A percentile compares a stretch with the other conserved stretches of the same genome.
Conservation (phyloP, 2,797 vertebrate species). For the Paedocypris micromegethes region DNA sequence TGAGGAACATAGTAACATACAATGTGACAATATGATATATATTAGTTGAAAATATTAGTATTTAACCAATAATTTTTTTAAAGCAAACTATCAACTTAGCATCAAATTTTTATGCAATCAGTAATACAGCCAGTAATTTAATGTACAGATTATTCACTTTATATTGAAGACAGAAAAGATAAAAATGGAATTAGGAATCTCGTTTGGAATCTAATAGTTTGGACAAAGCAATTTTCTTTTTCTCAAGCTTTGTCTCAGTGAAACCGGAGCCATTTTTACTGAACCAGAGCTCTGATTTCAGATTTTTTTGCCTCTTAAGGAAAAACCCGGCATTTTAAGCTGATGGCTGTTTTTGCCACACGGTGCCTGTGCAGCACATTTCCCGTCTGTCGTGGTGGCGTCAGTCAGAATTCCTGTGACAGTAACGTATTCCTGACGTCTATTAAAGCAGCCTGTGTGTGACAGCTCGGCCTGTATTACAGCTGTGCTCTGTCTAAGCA, state of each 20-base stretch:
- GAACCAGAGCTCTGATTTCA: constrained; percentile 27
- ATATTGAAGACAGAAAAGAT: not conserved
- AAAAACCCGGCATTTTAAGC: constrained; percentile 25
- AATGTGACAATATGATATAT: too few species aligned
- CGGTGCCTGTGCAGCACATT: not conserved
- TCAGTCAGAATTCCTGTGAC: constrained; percentile 23
- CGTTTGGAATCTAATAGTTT: not conserved
- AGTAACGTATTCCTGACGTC: constrained; percentile 7
- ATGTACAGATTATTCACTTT: not conserved
- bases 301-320: constrained; percentile 12
- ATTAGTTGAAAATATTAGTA: too few species aligned
- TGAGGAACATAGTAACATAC: too few species aligned
- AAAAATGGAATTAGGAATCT: not conserved
- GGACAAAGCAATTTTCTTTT: constrained; percentile 8
- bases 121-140: too few species aligned
- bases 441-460: constrained; percentile 3
- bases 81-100: too few species aligned
- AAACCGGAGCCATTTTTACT: constrained; percentile 32
- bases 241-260: constrained; percentile 4
- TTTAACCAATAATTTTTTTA: too few species aligned
- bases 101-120: too few species aligned
- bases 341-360: constrained; percentile 8
- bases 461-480: constrained; percentile 3
- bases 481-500: too few species aligned
- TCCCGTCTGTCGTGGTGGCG: constrained; percentile 15